These are phyloP conservation scores for Eueremaeus valkanovi DNA, from an alignment of 2,888 invertebrate genomes.

Conservation along the genomic window DNA sequence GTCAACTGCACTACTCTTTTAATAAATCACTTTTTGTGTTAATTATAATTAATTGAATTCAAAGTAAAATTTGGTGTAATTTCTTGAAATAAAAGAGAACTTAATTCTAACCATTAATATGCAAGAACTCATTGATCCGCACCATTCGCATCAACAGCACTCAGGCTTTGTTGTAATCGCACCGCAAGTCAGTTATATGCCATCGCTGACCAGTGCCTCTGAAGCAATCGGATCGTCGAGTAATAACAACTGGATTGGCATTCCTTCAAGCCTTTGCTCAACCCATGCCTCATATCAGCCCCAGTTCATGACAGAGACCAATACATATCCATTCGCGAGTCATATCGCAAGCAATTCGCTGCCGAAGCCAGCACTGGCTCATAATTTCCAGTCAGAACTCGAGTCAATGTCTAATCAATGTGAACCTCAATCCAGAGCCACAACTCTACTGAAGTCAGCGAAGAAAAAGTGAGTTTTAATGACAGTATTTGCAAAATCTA, in stretches of 20 bases:
- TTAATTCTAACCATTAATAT: not conserved
- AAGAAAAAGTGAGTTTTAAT: conserved; percentile 17
- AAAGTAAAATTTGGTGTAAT: conserved; percentile 9
- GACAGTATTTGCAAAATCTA: not conserved
- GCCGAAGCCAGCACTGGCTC: not conserved
- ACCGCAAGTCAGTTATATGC: conserved; percentile 28
- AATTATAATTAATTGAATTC: conserved; percentile 18
- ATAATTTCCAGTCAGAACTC: conserved; percentile 25
- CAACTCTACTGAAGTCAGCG: not conserved
- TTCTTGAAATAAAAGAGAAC: not conserved
- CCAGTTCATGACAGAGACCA: conserved; percentile 4
- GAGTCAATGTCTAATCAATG: conserved; percentile 33
- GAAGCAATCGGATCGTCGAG: not conserved
- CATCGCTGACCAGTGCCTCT: not conserved
- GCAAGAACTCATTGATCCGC: conserved; percentile 27
- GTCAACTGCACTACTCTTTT: not conserved
- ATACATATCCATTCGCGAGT: not conserved
- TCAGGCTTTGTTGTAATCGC: conserved; percentile 25
- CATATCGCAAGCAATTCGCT: conserved; percentile 2
- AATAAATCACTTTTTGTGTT: not conserved
- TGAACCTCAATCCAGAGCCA: not conserved
- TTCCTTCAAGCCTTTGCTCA: not conserved
- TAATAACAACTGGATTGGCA: conserved; percentile 11
- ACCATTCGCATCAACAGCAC: not conserved
- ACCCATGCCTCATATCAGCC: conserved; percentile 15